Conservation (phyloP, 37 sponge, comb jelly and placozoan species). For the Axinella damicornis region DNA sequence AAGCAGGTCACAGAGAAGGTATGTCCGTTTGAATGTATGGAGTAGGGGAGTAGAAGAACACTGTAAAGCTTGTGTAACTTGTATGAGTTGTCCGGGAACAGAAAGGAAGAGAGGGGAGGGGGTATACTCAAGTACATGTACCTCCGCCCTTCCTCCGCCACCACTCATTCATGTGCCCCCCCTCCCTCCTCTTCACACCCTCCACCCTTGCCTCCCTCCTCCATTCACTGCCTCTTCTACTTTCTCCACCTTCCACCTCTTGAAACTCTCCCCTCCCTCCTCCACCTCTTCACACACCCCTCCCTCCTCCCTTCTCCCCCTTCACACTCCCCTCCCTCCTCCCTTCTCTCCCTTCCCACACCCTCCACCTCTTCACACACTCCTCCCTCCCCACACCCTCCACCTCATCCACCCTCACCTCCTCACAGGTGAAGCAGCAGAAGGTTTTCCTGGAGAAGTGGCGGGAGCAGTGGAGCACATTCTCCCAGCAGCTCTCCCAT, state of each 20-base stretch:
- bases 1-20: neutral
- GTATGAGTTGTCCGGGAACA: too few relatives aligned
- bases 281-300: too few relatives aligned
- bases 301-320: neutral
- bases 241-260: neutral
- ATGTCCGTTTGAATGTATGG: neutral
- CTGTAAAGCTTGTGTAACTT: too few relatives aligned
- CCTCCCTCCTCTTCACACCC: too few relatives aligned
- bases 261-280: neutral
- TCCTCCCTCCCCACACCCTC: neutral
- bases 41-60: too few relatives aligned
- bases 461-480: constrained; percentile 15
- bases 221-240: too few relatives aligned
- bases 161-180: too few relatives aligned
- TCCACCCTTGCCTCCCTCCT: too few relatives aligned
- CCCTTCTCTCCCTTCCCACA: neutral
- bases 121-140: too few relatives aligned
- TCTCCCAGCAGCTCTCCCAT: neutral
- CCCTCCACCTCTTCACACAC: neutral
- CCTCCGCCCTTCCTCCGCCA: too few relatives aligned
- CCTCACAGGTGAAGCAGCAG: constrained; percentile 23
- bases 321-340: neutral
- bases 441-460: constrained; percentile 33
- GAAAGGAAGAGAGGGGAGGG: too few relatives aligned
- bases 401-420: neutral